Base-by-base conservation (phyloP, 2,797 vertebrate genomes). In the Fratercula arctica region DNA sequence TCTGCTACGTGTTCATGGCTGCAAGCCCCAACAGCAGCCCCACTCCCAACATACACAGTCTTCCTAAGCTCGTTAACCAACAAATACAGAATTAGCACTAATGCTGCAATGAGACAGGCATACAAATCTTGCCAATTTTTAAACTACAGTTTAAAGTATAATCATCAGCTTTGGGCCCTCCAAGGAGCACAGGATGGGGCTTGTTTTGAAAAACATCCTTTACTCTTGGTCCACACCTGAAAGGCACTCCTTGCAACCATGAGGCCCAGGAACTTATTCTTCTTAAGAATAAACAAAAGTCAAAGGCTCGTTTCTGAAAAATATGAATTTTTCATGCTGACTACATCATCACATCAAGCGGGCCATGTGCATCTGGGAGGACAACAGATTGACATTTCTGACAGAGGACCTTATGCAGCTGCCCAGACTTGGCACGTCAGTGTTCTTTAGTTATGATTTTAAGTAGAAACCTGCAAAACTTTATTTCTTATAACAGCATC, bases 371-470 rank as follows among this genome's bases (percentile, higher is more conserved):
- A 60, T 37, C 39, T 69, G 57, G 41, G 26, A 66, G 35, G 51
- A 54, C 10, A 78, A 78, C 15, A 80, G 60, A 87, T 15, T 73
- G 69, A 82, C 51, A 31, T 84, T 90, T 86, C 76, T 88, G 79
- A 93, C 16, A 60, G 63, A 89, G 7, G 14, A 70, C 45, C 20
- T 87, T 51, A 45, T 45, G n/a, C 50, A 88, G 57, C 76, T 90
- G 79, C 94, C 66, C 69, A 59, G 45, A 92, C 37, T n/a, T 59
- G 50, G 70, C 37, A 77, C 7, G 3, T 77, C 74, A 81, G 39
- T n/a, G 24, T n/a, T 78, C 45, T 88, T 93, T 51, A 66, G 51
- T 54, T 92, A 87, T 24, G 39, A n/a, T 85, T 96, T 97, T 88
- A 94, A 63, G 70, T 73, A 81, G 37, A 96, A 75, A 60, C 21